Percentiles rank a stretch among this genome's conserved stretches.
phyloP scores from a whole-genome alignment of 37 sponge, comb jelly and placozoan genomes.

The Halisarca cf. caerulea region DNA sequence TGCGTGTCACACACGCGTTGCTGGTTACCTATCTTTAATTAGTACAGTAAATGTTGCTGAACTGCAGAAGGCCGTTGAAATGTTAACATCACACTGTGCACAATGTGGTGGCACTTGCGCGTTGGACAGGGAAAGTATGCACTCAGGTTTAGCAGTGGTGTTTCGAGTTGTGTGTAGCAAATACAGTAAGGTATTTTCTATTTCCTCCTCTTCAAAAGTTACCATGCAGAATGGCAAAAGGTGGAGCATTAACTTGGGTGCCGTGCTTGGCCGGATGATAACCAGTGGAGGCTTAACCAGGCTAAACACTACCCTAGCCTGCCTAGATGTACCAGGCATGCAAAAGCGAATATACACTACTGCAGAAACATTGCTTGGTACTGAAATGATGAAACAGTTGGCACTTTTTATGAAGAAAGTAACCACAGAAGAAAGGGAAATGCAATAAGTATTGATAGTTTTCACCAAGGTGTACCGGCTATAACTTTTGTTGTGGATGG shows the following conservation, averaged over 20 bases:
- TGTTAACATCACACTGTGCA: no score
- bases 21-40: no score
- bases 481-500: slow-evolving; percentile 38
- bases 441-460: neutral
- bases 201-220: neutral
- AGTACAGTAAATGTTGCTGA: no score
- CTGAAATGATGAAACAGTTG: slow-evolving; percentile 24
- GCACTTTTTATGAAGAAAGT: slow-evolving; percentile 22
- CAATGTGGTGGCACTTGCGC: no score
- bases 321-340: slow-evolving; percentile 51
- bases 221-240: neutral
- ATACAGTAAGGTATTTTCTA: neutral
- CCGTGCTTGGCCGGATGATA: slow-evolving; percentile 50
- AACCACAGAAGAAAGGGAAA: slow-evolving; percentile 23
- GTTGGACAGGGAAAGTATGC: no score
- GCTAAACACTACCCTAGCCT: slow-evolving; percentile 34
- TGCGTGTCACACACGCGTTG: no score
- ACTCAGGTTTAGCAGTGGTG: slow-evolving; percentile 15
- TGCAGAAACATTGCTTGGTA: slow-evolving; percentile 37
- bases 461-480: slow-evolving; percentile 32
- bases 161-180: neutral
- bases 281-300: slow-evolving; percentile 45
- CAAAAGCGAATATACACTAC: slow-evolving; percentile 9
- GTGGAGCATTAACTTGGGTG: slow-evolving; percentile 46
- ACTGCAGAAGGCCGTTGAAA: neutral